Conservation (phyloP, 2,113 vertebrate species). For the Zapus hudsonius region DNA sequence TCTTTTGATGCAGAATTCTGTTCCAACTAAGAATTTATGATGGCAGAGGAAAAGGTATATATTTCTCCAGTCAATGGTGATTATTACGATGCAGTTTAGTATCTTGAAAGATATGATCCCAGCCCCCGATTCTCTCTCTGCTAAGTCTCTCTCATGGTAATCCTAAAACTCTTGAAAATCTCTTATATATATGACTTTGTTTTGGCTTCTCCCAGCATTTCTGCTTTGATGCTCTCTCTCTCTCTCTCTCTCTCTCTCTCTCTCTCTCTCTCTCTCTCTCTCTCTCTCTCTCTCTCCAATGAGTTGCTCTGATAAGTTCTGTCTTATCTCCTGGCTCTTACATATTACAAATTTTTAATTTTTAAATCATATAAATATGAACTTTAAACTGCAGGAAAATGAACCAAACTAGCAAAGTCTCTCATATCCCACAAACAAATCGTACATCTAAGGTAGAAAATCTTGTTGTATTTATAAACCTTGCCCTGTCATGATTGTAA, state of each 20-base stretch:
- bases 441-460: background rate
- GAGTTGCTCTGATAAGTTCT: background rate
- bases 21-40: background rate
- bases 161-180: background rate
- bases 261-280: too few relatives aligned
- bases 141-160: background rate
- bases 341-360: background rate
- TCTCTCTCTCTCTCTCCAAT: too few relatives aligned
- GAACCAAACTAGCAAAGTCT: background rate
- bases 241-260: too few relatives aligned
- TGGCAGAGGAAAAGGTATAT: background rate
- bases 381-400: background rate
- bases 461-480: background rate
- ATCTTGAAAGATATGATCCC: background rate
- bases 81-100: background rate
- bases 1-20: background rate
- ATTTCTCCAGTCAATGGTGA: background rate
- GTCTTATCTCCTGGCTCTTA: background rate
- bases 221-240: too few relatives aligned
- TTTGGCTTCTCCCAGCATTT: background rate
- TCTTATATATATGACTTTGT: background rate
- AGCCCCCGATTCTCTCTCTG: background rate
- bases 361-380: background rate
- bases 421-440: background rate
- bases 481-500: background rate